Percentiles rank a stretch among this genome's conserved stretches.
Evolutionary conservation across 2,888 invertebrate species (phyloP).

Genomic region (Cryptus viduatorius): DNA sequence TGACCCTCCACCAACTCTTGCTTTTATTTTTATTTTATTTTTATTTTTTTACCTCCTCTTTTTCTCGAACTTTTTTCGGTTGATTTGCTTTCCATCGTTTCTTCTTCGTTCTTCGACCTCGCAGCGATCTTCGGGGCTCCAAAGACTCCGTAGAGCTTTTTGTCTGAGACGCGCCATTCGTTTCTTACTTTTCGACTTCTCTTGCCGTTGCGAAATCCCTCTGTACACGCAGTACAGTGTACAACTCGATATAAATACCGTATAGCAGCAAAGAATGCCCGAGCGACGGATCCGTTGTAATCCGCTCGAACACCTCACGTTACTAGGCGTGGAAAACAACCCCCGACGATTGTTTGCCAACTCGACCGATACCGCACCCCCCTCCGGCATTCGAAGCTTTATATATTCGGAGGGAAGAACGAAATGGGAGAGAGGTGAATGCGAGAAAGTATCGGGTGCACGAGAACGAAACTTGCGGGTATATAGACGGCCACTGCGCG

Average conservation of each 20-base stretch:
- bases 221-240: background rate
- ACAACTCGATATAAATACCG: background rate
- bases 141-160: background rate
- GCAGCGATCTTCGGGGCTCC: background rate
- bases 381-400: slow-evolving; percentile 7
- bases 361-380: background rate
- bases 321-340: slow-evolving; percentile 10
- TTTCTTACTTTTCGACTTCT: slow-evolving; percentile 7
- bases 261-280: slow-evolving; percentile 4
- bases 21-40: slow-evolving; percentile 52
- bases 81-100: background rate
- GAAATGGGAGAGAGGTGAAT: background rate
- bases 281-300: slow-evolving; percentile 29
- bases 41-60: slow-evolving; percentile 60
- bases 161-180: slow-evolving; percentile 20
- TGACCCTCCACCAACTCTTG: slow-evolving; percentile 69
- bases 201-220: background rate
- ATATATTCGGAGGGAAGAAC: background rate
- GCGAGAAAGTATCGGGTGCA: background rate
- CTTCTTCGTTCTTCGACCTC: background rate
- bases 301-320: slow-evolving; percentile 26
- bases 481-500: background rate
- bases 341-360: slow-evolving; percentile 47
- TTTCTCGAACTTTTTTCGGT: slow-evolving; percentile 54
- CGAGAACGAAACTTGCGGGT: slow-evolving; percentile 7